phyloP scores from a whole-genome alignment of 1,140 invertebrate species.

The Pinna nobilis region DNA sequence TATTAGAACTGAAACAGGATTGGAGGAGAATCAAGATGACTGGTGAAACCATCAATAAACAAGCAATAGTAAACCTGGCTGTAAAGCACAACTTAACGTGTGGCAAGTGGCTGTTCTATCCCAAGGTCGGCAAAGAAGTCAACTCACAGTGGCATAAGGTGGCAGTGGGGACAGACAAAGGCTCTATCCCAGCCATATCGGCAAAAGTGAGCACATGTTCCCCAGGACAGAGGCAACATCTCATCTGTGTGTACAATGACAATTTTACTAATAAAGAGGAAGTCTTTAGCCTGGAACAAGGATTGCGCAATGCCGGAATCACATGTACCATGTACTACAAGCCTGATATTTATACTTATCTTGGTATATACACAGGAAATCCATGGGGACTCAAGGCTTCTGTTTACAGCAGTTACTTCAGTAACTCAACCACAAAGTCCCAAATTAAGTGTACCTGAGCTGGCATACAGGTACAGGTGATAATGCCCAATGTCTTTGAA shows the following conservation, averaged over 20 bases:
- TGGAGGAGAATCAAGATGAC: background rate
- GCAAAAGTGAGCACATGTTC: background rate
- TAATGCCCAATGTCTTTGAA: too few species aligned
- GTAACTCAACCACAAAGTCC: background rate
- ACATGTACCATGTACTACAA: conserved; percentile 27
- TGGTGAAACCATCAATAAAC: conserved; percentile 16
- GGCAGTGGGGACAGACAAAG: conserved; percentile 5
- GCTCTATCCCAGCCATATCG: background rate
- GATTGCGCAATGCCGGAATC: conserved; percentile 22
- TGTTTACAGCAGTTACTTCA: conserved; percentile 29
- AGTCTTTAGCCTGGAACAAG: conserved; percentile 20
- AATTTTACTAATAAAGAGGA: conserved; percentile 35
- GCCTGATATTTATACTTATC: conserved; percentile 43
- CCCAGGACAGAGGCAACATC: background rate
- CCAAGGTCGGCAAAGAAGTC: conserved; percentile 20
- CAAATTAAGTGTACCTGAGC: background rate
- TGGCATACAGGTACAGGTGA: too few species aligned
- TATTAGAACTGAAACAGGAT: background rate
- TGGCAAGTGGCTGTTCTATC: conserved; percentile 42
- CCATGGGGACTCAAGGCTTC: conserved; percentile 14
- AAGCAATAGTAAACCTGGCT: conserved; percentile 28
- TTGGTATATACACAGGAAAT: conserved; percentile 26
- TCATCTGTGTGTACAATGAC: conserved; percentile 38
- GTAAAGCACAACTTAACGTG: conserved; percentile 5
- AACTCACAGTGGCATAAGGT: conserved; percentile 39